Conservation (phyloP, 2,113 vertebrate genomes). For the Lanius ludovicianus region DNA sequence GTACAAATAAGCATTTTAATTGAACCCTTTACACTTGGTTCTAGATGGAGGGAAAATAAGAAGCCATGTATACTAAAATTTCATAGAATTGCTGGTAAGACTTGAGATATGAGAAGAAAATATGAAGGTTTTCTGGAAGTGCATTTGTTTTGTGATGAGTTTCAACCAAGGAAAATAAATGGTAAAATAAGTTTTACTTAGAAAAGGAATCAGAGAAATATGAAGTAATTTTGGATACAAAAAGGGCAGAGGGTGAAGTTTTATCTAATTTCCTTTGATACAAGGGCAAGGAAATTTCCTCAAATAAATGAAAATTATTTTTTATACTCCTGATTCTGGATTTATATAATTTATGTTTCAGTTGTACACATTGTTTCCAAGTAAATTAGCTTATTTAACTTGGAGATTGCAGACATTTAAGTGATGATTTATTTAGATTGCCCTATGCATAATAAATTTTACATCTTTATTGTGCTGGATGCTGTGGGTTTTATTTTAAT, state of each 20-base stretch:
- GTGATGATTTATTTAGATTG: conserved; percentile 46
- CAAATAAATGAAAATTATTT: neutral
- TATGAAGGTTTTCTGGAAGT: neutral
- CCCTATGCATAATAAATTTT: conserved; percentile 18
- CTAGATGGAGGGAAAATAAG: neutral
- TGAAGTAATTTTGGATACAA: neutral
- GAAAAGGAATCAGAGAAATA: neutral
- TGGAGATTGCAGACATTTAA: conserved; percentile 14
- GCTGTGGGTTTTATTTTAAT: neutral
- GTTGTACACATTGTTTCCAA: conserved; percentile 28
- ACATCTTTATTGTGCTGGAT: conserved; percentile 18
- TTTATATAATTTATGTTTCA: conserved; percentile 22
- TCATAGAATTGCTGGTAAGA: neutral
- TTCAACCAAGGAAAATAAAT: neutral
- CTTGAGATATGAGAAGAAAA: neutral
- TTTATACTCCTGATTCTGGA: neutral
- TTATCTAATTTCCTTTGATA: conserved; percentile 15
- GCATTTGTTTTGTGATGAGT: neutral
- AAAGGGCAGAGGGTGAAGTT: neutral
- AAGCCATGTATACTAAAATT: neutral
- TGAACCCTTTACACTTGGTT: neutral
- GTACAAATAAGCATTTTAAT: neutral
- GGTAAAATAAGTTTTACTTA: neutral
- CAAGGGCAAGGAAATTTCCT: neutral
- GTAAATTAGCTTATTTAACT: conserved; percentile 46